A percentile compares a stretch with the other conserved stretches of the same genome.
Evolutionary conservation across 2,888 invertebrate genomes (phyloP).

Genomic region (Hartigia nigra): DNA sequence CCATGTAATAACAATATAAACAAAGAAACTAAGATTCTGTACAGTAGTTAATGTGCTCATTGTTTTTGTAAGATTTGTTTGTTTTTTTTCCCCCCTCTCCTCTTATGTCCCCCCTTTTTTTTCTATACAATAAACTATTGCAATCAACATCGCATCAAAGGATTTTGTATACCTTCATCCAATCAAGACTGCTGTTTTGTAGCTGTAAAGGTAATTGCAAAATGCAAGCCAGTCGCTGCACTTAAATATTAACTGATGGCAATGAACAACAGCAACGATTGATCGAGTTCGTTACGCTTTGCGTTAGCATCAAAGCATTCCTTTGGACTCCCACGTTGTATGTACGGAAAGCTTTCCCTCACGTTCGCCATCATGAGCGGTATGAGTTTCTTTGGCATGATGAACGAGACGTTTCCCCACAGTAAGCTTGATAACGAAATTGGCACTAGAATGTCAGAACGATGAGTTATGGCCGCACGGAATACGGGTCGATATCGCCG

Average conservation of each 20-base stretch:
- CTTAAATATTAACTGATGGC: neutral
- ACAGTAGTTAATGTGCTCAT: constrained; percentile 51
- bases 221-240: neutral
- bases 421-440: constrained; percentile 3
- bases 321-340: neutral
- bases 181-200: neutral
- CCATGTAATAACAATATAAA: neutral
- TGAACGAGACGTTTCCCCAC: constrained; percentile 17
- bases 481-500: neutral
- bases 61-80: constrained; percentile 56
- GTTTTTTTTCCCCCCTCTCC: constrained; percentile 6
- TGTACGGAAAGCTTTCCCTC: neutral
- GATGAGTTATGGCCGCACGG: neutral
- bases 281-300: neutral
- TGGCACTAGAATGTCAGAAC: constrained; percentile 5
- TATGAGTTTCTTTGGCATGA: constrained; percentile 18
- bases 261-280: neutral
- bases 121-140: constrained; percentile 48
- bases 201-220: neutral
- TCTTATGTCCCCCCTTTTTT: constrained; percentile 35
- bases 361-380: neutral
- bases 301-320: neutral
- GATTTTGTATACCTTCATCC: neutral
- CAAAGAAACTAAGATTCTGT: constrained; percentile 39
- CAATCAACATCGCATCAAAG: neutral